These are phyloP conservation scores for Sylvilagus bachmani DNA, from an alignment of 2,113 vertebrate species.

Conservation along the genomic window DNA sequence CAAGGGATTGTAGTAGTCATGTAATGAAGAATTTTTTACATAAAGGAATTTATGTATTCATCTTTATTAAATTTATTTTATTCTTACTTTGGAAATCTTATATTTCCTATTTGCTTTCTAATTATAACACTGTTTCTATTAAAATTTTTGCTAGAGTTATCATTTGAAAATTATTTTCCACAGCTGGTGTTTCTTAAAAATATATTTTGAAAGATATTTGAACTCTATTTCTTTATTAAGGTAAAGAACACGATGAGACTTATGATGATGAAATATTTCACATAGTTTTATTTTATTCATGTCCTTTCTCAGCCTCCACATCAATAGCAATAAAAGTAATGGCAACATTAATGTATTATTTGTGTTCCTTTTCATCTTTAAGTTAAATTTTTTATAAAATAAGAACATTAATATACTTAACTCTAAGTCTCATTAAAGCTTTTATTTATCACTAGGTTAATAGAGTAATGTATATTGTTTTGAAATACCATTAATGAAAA, in stretches of 20 bases:
- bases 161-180: neutral
- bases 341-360: neutral
- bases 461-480: neutral
- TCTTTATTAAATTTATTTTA: constrained; percentile 27
- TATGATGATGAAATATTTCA: neutral
- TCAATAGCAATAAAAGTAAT: neutral
- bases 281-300: neutral
- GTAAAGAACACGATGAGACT: neutral
- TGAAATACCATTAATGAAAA: neutral
- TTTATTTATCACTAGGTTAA: neutral
- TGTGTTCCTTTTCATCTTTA: neutral
- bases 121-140: neutral
- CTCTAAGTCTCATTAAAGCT: neutral
- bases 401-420: neutral
- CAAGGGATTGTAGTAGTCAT: neutral
- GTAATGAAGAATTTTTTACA: neutral
- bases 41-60: neutral
- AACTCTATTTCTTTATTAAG: neutral
- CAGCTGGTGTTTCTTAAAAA: neutral
- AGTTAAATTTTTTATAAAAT: neutral
- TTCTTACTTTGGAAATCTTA: neutral
- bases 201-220: neutral
- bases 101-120: neutral
- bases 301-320: neutral
- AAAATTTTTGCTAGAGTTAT: neutral